These are phyloP conservation scores for Columbina picui DNA, from an alignment of 2,113 vertebrate genomes.

Conservation along the genomic window DNA sequence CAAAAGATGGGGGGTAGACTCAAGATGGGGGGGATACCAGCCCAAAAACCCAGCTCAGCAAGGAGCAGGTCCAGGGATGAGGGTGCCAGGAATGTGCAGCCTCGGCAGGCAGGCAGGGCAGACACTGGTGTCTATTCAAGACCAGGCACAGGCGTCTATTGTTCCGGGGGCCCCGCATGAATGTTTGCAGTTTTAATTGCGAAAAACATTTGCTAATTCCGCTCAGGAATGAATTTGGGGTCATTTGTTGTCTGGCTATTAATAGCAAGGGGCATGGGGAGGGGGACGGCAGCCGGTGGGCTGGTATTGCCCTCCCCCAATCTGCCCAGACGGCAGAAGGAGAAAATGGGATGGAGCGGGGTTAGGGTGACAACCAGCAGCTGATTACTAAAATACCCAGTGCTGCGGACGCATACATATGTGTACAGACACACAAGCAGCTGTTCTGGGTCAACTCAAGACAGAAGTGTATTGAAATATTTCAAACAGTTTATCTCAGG, in stretches of 20 bases:
- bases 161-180: constrained; percentile 69
- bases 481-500: not conserved
- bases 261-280: constrained; percentile 37
- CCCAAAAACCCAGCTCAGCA: not conserved
- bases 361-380: not conserved
- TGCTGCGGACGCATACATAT: accelerated
- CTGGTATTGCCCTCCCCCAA: not conserved
- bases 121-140: constrained; percentile 77
- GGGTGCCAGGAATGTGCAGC: constrained; percentile 78
- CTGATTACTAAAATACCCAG: not conserved
- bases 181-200: constrained; percentile 76
- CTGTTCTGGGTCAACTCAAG: not conserved
- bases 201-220: constrained; percentile 74
- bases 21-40: too few relatives aligned
- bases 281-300: constrained; percentile 59
- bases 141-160: constrained; percentile 76
- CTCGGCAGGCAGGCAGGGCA: constrained; percentile 50
- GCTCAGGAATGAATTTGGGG: constrained; percentile 65
- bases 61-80: constrained; percentile 36
- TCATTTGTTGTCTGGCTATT: constrained; percentile 68
- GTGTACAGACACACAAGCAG: not conserved
- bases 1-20: too few relatives aligned
- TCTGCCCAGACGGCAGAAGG: not conserved
- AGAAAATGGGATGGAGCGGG: not conserved
- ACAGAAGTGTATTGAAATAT: not conserved